Conservation (phyloP, 1,140 invertebrate species). For the Eufriesea mexicana region DNA sequence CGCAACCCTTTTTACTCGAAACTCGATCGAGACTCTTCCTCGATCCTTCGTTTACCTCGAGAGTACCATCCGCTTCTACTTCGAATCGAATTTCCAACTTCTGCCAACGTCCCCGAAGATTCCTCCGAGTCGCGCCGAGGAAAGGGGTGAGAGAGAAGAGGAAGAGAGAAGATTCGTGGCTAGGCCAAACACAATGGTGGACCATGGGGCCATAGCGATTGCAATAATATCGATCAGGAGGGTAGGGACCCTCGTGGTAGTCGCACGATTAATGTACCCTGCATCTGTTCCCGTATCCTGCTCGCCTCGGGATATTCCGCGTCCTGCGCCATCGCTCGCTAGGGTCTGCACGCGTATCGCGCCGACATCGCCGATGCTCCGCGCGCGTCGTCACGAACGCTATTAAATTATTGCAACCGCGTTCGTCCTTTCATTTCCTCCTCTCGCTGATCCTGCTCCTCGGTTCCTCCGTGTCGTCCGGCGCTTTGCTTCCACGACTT, state of each 20-base stretch:
- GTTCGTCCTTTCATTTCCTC: too few relatives aligned
- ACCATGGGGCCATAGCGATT: constrained; percentile 35
- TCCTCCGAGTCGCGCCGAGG: too few relatives aligned
- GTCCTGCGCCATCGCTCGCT: background rate
- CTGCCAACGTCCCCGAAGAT: background rate
- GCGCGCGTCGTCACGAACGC: too few relatives aligned
- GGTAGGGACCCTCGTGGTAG: constrained; percentile 48
- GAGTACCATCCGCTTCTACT: too few relatives aligned
- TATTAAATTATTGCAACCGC: background rate
- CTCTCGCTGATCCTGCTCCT: background rate
- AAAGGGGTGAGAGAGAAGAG: background rate
- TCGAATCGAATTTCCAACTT: too few relatives aligned
- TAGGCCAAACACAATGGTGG: constrained; percentile 29
- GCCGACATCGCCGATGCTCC: background rate
- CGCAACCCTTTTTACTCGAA: too few relatives aligned
- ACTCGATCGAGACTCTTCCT: too few relatives aligned
- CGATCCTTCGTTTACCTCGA: too few relatives aligned
- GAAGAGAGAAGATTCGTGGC: background rate
- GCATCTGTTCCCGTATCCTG: constrained; percentile 72
- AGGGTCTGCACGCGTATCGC: background rate
- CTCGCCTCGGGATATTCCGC: constrained; percentile 19
- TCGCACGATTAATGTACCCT: constrained; percentile 71
- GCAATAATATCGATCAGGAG: constrained; percentile 71
- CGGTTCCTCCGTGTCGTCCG: background rate
- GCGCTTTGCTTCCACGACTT: too few relatives aligned